Conservation (phyloP, 2,113 vertebrate genomes). For the Microcebus jonahi region DNA sequence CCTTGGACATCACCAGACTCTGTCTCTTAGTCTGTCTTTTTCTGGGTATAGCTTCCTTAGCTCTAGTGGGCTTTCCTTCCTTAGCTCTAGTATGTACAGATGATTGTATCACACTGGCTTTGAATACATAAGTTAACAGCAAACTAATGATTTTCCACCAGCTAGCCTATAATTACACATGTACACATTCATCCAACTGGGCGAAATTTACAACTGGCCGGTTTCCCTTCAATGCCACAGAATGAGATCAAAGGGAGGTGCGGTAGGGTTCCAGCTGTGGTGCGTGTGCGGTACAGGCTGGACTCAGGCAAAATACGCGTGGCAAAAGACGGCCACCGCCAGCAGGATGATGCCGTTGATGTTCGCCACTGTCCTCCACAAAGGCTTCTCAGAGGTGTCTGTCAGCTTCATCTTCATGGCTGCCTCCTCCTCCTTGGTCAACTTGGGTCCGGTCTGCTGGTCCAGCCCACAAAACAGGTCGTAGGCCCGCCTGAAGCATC, state of each 20-base stretch:
- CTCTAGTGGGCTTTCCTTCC: background rate
- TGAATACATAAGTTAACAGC: constrained; percentile 17
- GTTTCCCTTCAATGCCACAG: constrained; percentile 52
- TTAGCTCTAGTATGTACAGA: background rate
- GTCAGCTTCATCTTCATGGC: constrained; percentile 90
- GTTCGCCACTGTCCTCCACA: constrained; percentile 94
- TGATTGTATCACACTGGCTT: background rate
- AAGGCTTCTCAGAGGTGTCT: constrained; percentile 90
- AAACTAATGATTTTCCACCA: background rate
- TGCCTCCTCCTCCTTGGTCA: constrained; percentile 91
- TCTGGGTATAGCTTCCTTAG: background rate
- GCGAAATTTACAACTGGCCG: constrained; percentile 35
- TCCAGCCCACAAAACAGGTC: constrained; percentile 96
- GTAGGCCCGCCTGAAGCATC: constrained; percentile 85
- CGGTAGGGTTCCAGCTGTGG: background rate
- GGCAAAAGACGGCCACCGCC: constrained; percentile 92
- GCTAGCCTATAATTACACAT: constrained; percentile 30
- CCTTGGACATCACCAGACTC: background rate
- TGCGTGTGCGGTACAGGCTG: background rate
- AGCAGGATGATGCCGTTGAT: constrained; percentile 92
- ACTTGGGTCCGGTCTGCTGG: constrained; percentile 82
- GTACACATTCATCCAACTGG: background rate
- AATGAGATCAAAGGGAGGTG: background rate
- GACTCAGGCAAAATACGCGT: constrained; percentile 92
- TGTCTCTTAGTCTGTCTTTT: background rate